Evolutionary conservation across 1,140 invertebrate genomes (phyloP).

Genomic region (Trachelipus rathkii): DNA sequence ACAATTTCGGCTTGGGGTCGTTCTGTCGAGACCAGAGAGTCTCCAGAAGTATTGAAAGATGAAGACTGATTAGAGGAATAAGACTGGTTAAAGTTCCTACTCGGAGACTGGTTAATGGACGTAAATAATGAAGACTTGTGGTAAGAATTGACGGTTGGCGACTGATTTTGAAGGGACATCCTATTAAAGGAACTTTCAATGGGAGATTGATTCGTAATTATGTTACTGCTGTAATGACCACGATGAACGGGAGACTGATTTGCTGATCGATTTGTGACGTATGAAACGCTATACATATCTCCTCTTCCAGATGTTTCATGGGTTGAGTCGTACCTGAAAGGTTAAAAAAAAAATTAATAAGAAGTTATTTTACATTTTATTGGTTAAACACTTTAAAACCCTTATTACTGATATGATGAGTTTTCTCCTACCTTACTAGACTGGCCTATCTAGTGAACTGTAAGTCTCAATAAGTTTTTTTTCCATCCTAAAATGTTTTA

Average conservation of each 20-base stretch:
- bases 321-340: slow-evolving; percentile 46
- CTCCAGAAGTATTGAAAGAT: slow-evolving; percentile 35
- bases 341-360: too few species aligned
- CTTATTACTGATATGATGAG: too few species aligned
- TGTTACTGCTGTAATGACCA: slow-evolving; percentile 24
- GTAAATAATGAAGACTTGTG: slow-evolving; percentile 26
- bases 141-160: slow-evolving; percentile 18
- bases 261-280: slow-evolving; percentile 21
- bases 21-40: slow-evolving; percentile 19
- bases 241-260: slow-evolving; percentile 19
- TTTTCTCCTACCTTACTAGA: too few species aligned
- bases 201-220: slow-evolving; percentile 35
- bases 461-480: too few species aligned
- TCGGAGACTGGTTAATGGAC: slow-evolving; percentile 21
- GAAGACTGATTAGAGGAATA: slow-evolving; percentile 37
- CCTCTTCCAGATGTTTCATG: slow-evolving; percentile 47
- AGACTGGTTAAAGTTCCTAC: slow-evolving; percentile 20
- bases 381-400: too few species aligned
- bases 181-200: slow-evolving; percentile 22
- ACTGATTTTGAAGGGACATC: slow-evolving; percentile 22
- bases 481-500: too few species aligned
- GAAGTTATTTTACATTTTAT: too few species aligned
- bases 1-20: slow-evolving; percentile 11
- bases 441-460: too few species aligned
- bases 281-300: slow-evolving; percentile 27